Percentiles rank a stretch among this genome's conserved stretches.
Evolutionary conservation across 2,113 vertebrate genomes (phyloP).

Genomic region (Erythrocercus mccallii): DNA sequence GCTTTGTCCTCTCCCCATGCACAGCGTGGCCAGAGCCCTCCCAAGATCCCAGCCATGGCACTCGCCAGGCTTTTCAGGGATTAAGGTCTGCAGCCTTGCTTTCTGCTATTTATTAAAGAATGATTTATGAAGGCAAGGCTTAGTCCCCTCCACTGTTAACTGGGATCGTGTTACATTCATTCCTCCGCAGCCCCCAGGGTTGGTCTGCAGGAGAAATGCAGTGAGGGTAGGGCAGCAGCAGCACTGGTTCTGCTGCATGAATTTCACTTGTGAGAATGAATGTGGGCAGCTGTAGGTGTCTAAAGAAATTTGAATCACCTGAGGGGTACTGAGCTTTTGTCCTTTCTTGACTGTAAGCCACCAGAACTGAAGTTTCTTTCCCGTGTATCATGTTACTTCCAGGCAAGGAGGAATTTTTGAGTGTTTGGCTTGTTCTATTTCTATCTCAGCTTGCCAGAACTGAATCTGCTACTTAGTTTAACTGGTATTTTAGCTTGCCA

Average conservation of each 20-base stretch:
- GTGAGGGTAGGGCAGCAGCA: neutral
- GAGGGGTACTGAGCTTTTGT: neutral
- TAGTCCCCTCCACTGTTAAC: neutral
- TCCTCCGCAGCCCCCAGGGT: neutral
- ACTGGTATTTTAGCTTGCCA: neutral
- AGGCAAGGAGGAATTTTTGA: neutral
- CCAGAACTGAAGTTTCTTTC: neutral
- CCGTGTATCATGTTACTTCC: neutral
- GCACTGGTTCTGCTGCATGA: neutral
- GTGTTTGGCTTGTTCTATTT: neutral
- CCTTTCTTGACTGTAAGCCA: rapidly evolving
- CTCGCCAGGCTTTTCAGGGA: neutral
- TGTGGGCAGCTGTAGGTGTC: neutral
- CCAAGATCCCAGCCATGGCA: neutral
- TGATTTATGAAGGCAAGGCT: neutral
- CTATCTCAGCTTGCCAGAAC: neutral
- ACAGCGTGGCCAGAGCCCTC: neutral
- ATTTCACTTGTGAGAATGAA: neutral
- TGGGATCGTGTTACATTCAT: neutral
- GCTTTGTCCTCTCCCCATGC: rapidly evolving
- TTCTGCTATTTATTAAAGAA: neutral
- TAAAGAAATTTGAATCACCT: neutral
- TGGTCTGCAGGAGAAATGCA: neutral
- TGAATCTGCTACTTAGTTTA: neutral
- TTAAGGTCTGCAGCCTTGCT: neutral